These are phyloP conservation scores for Onychostoma macrolepis DNA, from an alignment of 2,113 vertebrate genomes.

Conservation along the genomic window DNA sequence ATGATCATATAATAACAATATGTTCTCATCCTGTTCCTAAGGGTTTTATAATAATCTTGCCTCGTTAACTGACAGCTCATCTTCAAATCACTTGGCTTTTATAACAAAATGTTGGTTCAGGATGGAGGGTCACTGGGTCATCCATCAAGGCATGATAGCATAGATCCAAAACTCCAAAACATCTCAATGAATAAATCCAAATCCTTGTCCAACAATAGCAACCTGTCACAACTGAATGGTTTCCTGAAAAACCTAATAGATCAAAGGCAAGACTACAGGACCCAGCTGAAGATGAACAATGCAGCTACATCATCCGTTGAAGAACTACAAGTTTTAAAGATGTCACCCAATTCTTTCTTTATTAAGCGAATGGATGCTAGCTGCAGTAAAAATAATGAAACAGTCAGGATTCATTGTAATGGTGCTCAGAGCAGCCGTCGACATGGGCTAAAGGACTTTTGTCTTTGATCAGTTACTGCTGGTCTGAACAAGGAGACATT, in stretches of 20 bases:
- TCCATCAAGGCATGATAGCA: slow-evolving; percentile 32
- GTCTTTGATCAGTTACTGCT: slow-evolving; percentile 22
- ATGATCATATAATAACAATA: slow-evolving; percentile 22
- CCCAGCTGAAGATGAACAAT: slow-evolving; percentile 27
- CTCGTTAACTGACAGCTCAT: slow-evolving; percentile 2
- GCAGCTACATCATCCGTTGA: slow-evolving; percentile 23
- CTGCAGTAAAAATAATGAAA: slow-evolving; percentile 16
- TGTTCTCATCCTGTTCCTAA: background rate
- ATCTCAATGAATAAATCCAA: slow-evolving; percentile 45
- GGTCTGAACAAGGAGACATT: background rate
- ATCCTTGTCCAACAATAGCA: slow-evolving; percentile 21
- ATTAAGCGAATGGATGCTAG: slow-evolving; percentile 33
- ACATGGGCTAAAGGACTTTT: background rate
- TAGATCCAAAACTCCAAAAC: slow-evolving; percentile 40
- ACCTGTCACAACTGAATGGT: slow-evolving; percentile 15
- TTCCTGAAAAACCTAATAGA: slow-evolving; percentile 27
- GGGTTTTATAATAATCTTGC: background rate
- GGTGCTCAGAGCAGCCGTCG: background rate
- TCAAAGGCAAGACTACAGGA: slow-evolving; percentile 13
- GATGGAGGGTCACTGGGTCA: slow-evolving; percentile 1
- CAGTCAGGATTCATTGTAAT: background rate
- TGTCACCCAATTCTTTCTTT: slow-evolving; percentile 13
- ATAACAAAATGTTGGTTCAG: background rate
- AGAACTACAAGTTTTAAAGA: slow-evolving; percentile 11
- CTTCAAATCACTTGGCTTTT: slow-evolving; percentile 39